Percentiles rank a stretch among this genome's conserved stretches.
Evolutionary conservation across 2,888 invertebrate species (phyloP).

Genomic region (Cryptocephalus moraei): DNA sequence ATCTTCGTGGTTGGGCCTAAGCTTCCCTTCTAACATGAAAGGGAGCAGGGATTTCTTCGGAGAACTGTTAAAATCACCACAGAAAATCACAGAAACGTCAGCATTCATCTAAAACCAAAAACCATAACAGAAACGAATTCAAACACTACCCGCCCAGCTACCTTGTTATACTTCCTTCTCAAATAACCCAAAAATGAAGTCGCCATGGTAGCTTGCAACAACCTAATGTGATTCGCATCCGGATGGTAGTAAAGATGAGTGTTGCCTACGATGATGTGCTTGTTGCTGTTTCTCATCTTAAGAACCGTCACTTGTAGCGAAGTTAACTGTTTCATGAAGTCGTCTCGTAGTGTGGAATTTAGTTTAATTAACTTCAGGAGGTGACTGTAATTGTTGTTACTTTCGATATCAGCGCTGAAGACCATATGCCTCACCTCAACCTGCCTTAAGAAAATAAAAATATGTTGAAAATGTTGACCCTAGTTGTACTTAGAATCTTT

Average conservation of each 20-base stretch:
- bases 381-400: slow-evolving; percentile 39
- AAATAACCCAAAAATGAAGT: slow-evolving; percentile 8
- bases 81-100: slow-evolving; percentile 61
- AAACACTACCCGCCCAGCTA: not conserved
- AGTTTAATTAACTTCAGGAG: slow-evolving; percentile 48
- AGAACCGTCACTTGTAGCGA: slow-evolving; percentile 50
- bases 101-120: slow-evolving; percentile 18
- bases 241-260: slow-evolving; percentile 93
- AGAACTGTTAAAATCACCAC: slow-evolving; percentile 89
- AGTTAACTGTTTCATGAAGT: slow-evolving; percentile 53
- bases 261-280: slow-evolving; percentile 56
- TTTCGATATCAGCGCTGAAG: slow-evolving; percentile 47
- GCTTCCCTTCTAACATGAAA: slow-evolving; percentile 58
- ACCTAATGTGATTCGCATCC: slow-evolving; percentile 76
- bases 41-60: slow-evolving; percentile 75
- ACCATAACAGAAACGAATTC: not conserved
- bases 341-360: slow-evolving; percentile 44
- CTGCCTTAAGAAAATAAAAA: slow-evolving; percentile 34
- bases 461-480: not conserved
- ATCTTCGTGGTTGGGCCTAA: slow-evolving; percentile 55
- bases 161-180: slow-evolving; percentile 6
- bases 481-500: slow-evolving; percentile 1
- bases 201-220: slow-evolving; percentile 43
- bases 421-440: slow-evolving; percentile 43
- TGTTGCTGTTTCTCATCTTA: slow-evolving; percentile 44